phyloP scores from a whole-genome alignment of 2,797 vertebrate species.

The Adelosebastes latens region DNA sequence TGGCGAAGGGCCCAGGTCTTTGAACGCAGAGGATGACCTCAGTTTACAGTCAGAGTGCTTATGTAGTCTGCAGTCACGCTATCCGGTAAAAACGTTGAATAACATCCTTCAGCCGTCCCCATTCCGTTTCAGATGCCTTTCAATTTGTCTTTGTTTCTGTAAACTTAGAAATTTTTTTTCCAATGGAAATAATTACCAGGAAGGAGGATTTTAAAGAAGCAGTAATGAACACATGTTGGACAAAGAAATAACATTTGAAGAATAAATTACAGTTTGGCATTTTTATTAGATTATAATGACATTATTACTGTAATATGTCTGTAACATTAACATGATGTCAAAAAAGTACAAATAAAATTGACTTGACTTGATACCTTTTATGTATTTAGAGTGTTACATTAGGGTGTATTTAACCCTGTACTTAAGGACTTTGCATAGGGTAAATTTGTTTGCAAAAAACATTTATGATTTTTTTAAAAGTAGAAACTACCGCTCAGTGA shows the following conservation, averaged over 20 bases:
- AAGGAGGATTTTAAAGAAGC: background rate
- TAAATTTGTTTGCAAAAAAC: no score
- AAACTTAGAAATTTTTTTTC: no score
- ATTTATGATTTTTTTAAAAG: no score
- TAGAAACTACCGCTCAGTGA: no score
- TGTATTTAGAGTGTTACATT: background rate
- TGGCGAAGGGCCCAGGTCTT: slow-evolving; percentile 7
- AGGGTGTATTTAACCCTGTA: background rate
- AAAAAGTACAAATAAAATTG: background rate
- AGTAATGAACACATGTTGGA: slow-evolving; percentile 4
- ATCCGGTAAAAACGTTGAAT: background rate
- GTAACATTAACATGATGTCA: background rate
- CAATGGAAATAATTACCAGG: background rate
- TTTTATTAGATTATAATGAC: background rate
- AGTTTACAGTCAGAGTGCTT: slow-evolving; percentile 17
- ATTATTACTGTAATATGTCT: background rate
- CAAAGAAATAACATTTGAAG: background rate
- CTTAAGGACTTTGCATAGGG: background rate
- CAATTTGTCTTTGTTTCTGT: background rate
- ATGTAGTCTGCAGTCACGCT: slow-evolving; percentile 23
- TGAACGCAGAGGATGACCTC: slow-evolving; percentile 21
- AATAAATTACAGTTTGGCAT: background rate
- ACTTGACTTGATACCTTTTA: background rate
- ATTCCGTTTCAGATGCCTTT: background rate
- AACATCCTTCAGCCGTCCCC: background rate